These are phyloP conservation scores for Drosophila lowei DNA, from an alignment of 1,140 invertebrate genomes.

Conservation along the genomic window DNA sequence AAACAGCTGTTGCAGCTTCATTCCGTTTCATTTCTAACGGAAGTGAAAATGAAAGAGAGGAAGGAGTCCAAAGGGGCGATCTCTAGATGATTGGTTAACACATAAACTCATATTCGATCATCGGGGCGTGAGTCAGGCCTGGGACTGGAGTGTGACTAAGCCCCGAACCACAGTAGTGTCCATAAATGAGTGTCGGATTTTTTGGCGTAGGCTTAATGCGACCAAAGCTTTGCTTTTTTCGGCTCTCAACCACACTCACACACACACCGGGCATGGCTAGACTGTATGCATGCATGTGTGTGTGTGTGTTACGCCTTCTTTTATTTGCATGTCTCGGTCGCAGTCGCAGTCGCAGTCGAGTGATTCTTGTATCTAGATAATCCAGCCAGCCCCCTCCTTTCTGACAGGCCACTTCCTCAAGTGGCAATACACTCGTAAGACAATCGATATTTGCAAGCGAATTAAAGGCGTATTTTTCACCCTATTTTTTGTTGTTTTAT, in stretches of 20 bases:
- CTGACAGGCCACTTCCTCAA: slow-evolving; percentile 45
- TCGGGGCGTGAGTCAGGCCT: slow-evolving; percentile 29
- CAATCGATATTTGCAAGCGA: slow-evolving; percentile 19
- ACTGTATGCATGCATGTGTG: not conserved
- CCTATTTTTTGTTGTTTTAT: slow-evolving; percentile 2
- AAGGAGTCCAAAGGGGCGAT: slow-evolving; percentile 9
- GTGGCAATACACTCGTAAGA: slow-evolving; percentile 23
- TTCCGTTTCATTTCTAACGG: slow-evolving; percentile 12
- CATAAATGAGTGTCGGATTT: slow-evolving; percentile 42
- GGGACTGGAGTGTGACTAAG: slow-evolving; percentile 35
- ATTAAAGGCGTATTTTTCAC: slow-evolving; percentile 27
- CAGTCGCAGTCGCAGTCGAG: slow-evolving; percentile 58
- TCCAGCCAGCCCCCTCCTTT: slow-evolving; percentile 16
- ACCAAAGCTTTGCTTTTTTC: slow-evolving; percentile 38
- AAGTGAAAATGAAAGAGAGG: slow-evolving; percentile 26
- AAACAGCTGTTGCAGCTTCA: slow-evolving; percentile 39
- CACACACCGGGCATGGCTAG: not conserved
- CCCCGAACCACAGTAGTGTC: slow-evolving; percentile 13
- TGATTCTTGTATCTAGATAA: slow-evolving; percentile 68
- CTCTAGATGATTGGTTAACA: not conserved
- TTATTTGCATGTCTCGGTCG: slow-evolving; percentile 37
- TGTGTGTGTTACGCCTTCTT: slow-evolving; percentile 26
- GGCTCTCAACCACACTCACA: slow-evolving; percentile 23
- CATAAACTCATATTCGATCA: slow-evolving; percentile 27
- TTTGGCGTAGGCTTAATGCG: slow-evolving; percentile 55